Evolutionary conservation across 2,797 vertebrate species (phyloP).

Genomic region (Potorous gilbertii): DNA sequence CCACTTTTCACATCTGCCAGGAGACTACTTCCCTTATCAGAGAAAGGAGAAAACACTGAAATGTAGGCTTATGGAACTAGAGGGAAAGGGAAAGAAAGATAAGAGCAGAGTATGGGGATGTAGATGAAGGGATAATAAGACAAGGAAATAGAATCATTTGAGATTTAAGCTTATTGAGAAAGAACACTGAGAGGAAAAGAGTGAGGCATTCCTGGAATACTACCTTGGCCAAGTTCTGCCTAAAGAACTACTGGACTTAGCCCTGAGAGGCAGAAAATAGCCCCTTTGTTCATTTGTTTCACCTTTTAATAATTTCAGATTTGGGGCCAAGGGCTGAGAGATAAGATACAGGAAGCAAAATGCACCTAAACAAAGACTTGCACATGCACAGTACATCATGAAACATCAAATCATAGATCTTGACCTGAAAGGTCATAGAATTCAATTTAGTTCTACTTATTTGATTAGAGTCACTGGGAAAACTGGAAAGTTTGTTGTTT

Average conservation of each 20-base stretch:
- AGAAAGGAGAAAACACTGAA: background rate
- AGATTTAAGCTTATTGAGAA: background rate
- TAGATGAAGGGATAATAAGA: background rate
- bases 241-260: background rate
- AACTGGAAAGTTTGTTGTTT: background rate
- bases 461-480: background rate
- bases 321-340: background rate
- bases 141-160: background rate
- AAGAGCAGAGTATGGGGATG: background rate
- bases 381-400: background rate
- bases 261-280: background rate
- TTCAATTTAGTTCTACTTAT: background rate
- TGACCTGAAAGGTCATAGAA: background rate
- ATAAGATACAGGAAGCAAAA: background rate
- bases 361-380: background rate
- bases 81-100: background rate
- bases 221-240: background rate
- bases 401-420: background rate
- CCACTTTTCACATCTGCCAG: background rate
- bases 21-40: background rate
- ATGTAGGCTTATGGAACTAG: background rate
- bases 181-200: background rate
- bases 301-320: background rate
- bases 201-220: background rate
- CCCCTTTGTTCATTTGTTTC: background rate